phyloP scores from a whole-genome alignment of 2,113 vertebrate species.

The Psephotus haematonotus region DNA sequence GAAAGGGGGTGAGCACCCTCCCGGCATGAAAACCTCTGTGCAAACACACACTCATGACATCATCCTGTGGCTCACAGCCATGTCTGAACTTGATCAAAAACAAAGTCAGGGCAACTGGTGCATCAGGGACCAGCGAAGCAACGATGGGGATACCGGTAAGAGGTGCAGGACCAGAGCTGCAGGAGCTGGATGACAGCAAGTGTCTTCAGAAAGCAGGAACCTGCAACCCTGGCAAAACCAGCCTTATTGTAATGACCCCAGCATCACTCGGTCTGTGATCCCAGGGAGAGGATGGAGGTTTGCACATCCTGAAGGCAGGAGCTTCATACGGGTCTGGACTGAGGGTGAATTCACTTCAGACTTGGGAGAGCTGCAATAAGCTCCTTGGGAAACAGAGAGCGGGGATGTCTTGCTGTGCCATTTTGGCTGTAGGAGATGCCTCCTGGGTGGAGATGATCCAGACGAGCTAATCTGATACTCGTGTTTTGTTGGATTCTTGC shows the following conservation, averaged over 20 bases:
- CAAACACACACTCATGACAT: not conserved
- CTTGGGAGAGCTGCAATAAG: not conserved
- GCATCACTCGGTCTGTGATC: rapidly evolving
- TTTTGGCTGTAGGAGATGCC: not conserved
- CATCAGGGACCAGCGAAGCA: not conserved
- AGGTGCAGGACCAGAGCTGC: not conserved
- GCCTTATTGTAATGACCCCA: not conserved
- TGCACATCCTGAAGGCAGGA: rapidly evolving
- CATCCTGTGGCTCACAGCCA: not conserved
- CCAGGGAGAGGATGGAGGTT: not conserved
- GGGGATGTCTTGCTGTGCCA: rapidly evolving
- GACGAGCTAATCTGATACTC: not conserved
- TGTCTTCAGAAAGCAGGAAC: not conserved
- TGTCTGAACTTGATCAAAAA: not conserved
- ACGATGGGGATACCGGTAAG: not conserved
- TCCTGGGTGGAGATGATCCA: not conserved
- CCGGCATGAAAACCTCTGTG: not conserved
- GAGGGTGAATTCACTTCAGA: not conserved
- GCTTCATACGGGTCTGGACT: not conserved
- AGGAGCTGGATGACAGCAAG: not conserved
- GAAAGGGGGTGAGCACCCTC: not conserved
- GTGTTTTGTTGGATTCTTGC: not conserved
- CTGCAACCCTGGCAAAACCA: not conserved
- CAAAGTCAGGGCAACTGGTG: not conserved
- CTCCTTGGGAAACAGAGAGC: not conserved